These are phyloP conservation scores for Macrostomum lignano DNA, from an alignment of 1,140 invertebrate species.

Conservation along the genomic window DNA sequence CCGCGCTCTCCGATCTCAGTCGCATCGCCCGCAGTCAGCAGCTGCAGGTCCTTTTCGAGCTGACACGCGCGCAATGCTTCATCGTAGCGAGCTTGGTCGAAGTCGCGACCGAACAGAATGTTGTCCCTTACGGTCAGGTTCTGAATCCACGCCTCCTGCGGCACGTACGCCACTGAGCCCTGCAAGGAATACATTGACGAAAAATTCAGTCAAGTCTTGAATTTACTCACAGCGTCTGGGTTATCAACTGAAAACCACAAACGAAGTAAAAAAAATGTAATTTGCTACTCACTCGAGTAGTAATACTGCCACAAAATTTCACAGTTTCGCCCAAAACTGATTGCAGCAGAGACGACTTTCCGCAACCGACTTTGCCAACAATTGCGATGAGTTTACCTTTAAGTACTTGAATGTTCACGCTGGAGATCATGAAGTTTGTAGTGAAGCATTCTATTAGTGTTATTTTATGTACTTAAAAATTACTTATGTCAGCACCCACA, in stretches of 20 bases:
- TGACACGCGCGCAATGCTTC: conserved; percentile 19
- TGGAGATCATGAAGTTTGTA: too few species aligned
- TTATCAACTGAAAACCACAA: too few species aligned
- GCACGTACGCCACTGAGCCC: conserved; percentile 31
- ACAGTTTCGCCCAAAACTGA: conserved; percentile 31
- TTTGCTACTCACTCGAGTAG: neutral
- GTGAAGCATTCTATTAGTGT: too few species aligned
- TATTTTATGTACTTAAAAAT: too few species aligned
- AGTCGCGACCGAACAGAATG: conserved; percentile 34
- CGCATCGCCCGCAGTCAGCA: conserved; percentile 35
- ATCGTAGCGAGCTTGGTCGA: conserved; percentile 25
- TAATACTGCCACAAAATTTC: conserved; percentile 13
- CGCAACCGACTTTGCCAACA: conserved; percentile 30
- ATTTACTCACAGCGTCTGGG: conserved; percentile 53
- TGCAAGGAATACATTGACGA: neutral
- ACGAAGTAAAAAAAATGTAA: too few species aligned
- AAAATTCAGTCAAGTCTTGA: conserved; percentile 80
- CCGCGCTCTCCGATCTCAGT: conserved; percentile 37
- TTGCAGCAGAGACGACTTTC: conserved; percentile 33
- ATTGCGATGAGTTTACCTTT: conserved; percentile 21
- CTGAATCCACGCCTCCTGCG: conserved; percentile 28
- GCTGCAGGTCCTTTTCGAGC: conserved; percentile 27
- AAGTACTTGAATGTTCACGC: conserved; percentile 14
- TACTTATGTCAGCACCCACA: too few species aligned
- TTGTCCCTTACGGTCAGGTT: conserved; percentile 38